Base-by-base conservation (phyloP, 1,140 invertebrate species). In the Leptinotarsa texana region DNA sequence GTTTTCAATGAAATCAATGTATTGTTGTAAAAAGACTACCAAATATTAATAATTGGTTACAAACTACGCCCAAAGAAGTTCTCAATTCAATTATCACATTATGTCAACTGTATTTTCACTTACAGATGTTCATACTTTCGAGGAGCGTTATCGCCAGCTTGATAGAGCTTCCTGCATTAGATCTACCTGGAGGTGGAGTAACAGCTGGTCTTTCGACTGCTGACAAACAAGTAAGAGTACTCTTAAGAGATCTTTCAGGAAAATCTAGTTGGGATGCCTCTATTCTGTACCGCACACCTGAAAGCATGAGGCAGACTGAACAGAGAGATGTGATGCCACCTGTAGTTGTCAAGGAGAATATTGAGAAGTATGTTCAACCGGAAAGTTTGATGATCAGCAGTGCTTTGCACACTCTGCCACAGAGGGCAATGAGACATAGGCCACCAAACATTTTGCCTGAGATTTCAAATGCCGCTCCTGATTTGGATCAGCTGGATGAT, bases 221-320 rank as follows among this genome's bases (percentile, higher is more conserved):
- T 13, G 89, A 91, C 75, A 89, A 88, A 80, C 91, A 87, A 91
- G 95, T 98, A 24, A 88, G 97, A 42, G 91, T 98, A 22, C 88
- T 99, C 13, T 86, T 98, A 66, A 88, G 97, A 47, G 96, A 98
- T 86, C 87, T 98, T n/a, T 93, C 94, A 66, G 97, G 97, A n/a
- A 98, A 98, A 87, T 94, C 95, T 68, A 96, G 94, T 78, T 99
- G 97, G 97, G 96, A 98, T 85, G 95, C 94, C 68, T 95, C 95
- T 0, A 93, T 96, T 63, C 87, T 98, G 1, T 96, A 96, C 83
- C 91, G 92, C 82, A 91, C 92, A 78, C 93, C 92, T 0, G 83
- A 80, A 63, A 71, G 63, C 63, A 62, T 72, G 22, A 79, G 80
- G 79, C 77, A 79, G 75, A 79, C 22, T n/a, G 63, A 63, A n/a